A percentile compares a stretch with the other conserved stretches of the same genome.
Evolutionary conservation across 2,797 vertebrate species (phyloP).

Genomic region (Darevskia nairensis): DNA sequence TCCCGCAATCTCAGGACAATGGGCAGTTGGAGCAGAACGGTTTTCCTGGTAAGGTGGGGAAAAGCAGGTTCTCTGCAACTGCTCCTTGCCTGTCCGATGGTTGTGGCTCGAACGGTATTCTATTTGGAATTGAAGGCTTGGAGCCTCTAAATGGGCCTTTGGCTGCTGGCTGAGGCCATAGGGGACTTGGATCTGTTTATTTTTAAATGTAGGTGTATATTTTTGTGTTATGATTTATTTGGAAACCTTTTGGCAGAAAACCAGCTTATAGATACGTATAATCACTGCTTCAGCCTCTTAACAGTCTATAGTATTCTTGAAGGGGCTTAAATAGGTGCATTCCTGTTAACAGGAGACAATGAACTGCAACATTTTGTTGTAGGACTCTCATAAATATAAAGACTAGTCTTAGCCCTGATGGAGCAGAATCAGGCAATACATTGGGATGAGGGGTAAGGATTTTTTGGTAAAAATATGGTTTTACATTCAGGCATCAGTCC

Average conservation of each 20-base stretch:
- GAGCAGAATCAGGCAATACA: not conserved
- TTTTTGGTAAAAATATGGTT: not conserved
- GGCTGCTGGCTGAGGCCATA: not conserved
- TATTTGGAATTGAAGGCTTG: not conserved
- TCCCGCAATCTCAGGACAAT: not conserved
- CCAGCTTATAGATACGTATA: too few species aligned
- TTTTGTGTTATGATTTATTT: not conserved
- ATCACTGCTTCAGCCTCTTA: not conserved
- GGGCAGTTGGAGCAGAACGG: not conserved
- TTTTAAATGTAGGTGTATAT: not conserved
- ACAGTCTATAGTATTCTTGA: not conserved
- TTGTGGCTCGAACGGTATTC: not conserved
- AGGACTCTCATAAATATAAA: not conserved
- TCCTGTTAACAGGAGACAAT: not conserved
- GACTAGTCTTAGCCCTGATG: not conserved
- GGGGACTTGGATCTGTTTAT: not conserved
- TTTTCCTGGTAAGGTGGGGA: not conserved
- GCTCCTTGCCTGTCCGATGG: not conserved
- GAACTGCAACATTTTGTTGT: not conserved
- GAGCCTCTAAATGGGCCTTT: not conserved
- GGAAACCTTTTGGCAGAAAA: not conserved
- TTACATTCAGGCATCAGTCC: not conserved
- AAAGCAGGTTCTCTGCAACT: not conserved
- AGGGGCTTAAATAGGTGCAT: not conserved
- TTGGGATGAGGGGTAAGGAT: not conserved